Evolutionary conservation across 1,140 invertebrate species (phyloP).

Genomic region (Zophobas morio): DNA sequence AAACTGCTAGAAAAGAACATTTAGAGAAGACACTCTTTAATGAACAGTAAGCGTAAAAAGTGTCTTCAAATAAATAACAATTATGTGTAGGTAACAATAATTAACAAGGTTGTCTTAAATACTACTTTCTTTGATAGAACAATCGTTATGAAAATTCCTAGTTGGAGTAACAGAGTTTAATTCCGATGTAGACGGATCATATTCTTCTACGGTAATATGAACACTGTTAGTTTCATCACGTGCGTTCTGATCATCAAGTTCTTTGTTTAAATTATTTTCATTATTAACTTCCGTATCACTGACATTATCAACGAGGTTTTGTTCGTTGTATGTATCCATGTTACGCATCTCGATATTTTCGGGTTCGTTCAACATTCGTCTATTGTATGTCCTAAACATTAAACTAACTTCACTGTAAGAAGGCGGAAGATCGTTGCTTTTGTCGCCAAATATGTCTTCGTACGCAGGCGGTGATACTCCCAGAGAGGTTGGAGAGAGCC

Average conservation of each 20-base stretch:
- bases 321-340: constrained; percentile 1
- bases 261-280: constrained; percentile 39
- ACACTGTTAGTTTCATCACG: constrained; percentile 3
- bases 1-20: constrained; percentile 39
- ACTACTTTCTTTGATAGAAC: constrained; percentile 31
- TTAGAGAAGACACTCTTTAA: constrained; percentile 19
- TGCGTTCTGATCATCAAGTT: constrained; percentile 16
- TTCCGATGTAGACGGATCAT: constrained; percentile 6
- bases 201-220: constrained; percentile 11
- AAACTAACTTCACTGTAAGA: constrained; percentile 65
- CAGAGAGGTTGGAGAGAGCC: constrained; percentile 62
- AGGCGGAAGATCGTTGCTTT: constrained; percentile 65
- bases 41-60: constrained; percentile 3
- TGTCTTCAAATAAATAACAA: constrained; percentile 21
- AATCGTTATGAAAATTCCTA: constrained; percentile 1
- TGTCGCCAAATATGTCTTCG: constrained; percentile 65
- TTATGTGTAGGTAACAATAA: constrained; percentile 11
- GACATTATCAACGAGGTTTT: not conserved
- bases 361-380: constrained; percentile 2
- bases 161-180: not conserved
- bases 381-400: constrained; percentile 52
- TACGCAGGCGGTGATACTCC: constrained; percentile 65
- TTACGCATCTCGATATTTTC: constrained; percentile 40
- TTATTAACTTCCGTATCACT: constrained; percentile 26
- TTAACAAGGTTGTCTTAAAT: constrained; percentile 41